Evolutionary conservation across 2,888 invertebrate species (phyloP).

Genomic region (Ethmia dodecea): DNA sequence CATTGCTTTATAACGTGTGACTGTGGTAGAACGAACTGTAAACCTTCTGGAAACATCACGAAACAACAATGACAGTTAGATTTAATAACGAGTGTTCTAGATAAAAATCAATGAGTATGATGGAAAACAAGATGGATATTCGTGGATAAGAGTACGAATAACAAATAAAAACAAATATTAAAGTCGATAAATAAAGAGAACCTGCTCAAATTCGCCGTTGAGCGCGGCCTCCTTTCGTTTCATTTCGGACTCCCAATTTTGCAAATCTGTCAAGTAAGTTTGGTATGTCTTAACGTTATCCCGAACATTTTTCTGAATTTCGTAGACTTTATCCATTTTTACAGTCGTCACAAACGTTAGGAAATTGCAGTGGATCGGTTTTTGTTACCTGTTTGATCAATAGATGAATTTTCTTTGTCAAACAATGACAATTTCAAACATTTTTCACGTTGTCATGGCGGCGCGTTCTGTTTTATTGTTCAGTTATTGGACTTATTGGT

Average conservation of each 20-base stretch:
- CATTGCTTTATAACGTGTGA: too few relatives aligned
- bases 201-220: slow-evolving; percentile 67
- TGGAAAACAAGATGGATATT: too few relatives aligned
- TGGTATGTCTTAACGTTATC: slow-evolving; percentile 85
- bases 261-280: slow-evolving; percentile 83
- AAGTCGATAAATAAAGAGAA: slow-evolving; percentile 41
- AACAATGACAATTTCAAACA: slow-evolving; percentile 22
- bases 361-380: too few relatives aligned
- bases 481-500: too few relatives aligned
- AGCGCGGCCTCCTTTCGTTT: slow-evolving; percentile 82
- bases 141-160: too few relatives aligned
- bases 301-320: slow-evolving; percentile 83
- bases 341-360: slow-evolving; percentile 22
- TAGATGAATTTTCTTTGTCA: slow-evolving; percentile 24
- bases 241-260: slow-evolving; percentile 85
- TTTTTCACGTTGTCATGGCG: slow-evolving; percentile 33
- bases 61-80: too few relatives aligned
- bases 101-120: too few relatives aligned
- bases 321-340: slow-evolving; percentile 78
- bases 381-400: slow-evolving; percentile 50
- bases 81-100: too few relatives aligned
- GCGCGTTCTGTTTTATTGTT: slow-evolving; percentile 1
- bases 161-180: slow-evolving; percentile 22
- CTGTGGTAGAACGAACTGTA: slow-evolving; percentile 4
- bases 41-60: too few relatives aligned